phyloP scores from a whole-genome alignment of 2,888 invertebrate species.

The Neria commutata region DNA sequence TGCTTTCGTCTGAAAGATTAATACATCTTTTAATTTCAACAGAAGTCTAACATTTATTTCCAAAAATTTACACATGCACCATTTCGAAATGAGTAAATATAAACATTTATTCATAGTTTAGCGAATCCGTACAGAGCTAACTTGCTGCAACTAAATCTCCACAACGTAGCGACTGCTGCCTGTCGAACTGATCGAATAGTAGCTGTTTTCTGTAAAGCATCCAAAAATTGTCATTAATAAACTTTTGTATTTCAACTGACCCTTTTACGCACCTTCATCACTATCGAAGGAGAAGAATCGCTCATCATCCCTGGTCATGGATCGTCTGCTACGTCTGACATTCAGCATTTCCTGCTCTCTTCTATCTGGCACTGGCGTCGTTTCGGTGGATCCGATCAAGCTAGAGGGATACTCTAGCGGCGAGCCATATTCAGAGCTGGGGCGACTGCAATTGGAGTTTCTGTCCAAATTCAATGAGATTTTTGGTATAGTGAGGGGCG shows the following conservation, averaged over 20 bases:
- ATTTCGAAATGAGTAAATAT: too few species aligned
- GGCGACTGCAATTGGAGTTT: conserved; percentile 44
- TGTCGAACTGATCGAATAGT: conserved; percentile 54
- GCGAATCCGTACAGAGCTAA: not conserved
- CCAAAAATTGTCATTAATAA: not conserved
- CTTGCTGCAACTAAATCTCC: conserved; percentile 39
- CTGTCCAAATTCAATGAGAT: conserved; percentile 32
- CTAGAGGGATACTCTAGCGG: conserved; percentile 51
- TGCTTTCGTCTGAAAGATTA: too few species aligned
- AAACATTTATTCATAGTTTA: conserved; percentile 1
- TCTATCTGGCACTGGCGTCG: conserved; percentile 40
- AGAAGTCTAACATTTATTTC: too few species aligned
- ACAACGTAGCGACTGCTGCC: conserved; percentile 54
- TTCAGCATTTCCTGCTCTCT: conserved; percentile 12
- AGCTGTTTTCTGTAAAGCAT: conserved; percentile 48
- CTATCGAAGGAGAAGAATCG: conserved; percentile 59
- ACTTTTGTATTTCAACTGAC: too few species aligned
- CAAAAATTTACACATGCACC: not conserved
- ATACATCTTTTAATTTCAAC: too few species aligned
- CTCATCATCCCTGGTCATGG: conserved; percentile 55
- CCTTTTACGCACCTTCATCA: conserved; percentile 55
- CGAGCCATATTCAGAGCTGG: conserved; percentile 53
- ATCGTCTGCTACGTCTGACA: conserved; percentile 43
- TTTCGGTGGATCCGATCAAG: conserved; percentile 39
- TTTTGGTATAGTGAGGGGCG: conserved; percentile 18